Evolutionary conservation across 1,140 invertebrate species (phyloP).

Genomic region (Cyrtorhinus lividipennis): DNA sequence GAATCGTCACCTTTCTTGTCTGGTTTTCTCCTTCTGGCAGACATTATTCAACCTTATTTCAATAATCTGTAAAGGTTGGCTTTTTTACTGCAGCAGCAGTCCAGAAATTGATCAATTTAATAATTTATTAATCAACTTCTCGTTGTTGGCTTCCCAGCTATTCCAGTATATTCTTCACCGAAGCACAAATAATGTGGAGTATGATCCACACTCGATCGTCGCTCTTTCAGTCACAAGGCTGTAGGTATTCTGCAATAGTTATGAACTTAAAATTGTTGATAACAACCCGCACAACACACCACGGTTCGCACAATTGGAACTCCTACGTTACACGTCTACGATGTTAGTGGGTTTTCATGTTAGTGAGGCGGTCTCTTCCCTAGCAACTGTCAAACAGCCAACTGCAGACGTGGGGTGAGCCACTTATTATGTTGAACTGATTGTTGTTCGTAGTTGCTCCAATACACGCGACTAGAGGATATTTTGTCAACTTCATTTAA

Average conservation of each 20-base stretch:
- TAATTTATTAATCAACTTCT: neutral
- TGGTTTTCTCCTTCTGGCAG: neutral
- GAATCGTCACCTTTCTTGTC: conserved; percentile 11
- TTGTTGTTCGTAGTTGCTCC: neutral
- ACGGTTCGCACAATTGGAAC: neutral
- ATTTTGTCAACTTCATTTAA: no score
- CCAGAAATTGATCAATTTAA: neutral
- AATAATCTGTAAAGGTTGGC: neutral
- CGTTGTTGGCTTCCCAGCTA: neutral
- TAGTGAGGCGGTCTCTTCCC: neutral
- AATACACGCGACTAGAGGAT: neutral
- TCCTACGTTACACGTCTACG: neutral
- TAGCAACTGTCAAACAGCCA: neutral
- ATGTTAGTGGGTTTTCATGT: neutral
- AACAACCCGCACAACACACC: neutral
- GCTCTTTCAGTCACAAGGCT: neutral
- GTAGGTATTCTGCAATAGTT: no score
- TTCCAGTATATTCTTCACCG: neutral
- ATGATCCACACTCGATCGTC: neutral
- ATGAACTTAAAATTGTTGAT: neutral
- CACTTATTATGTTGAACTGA: neutral
- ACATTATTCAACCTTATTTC: neutral
- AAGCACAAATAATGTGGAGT: neutral
- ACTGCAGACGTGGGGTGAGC: no score
- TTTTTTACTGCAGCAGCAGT: neutral